Base-by-base conservation (phyloP, 2,113 vertebrate species). In the Nettapus auritus region DNA sequence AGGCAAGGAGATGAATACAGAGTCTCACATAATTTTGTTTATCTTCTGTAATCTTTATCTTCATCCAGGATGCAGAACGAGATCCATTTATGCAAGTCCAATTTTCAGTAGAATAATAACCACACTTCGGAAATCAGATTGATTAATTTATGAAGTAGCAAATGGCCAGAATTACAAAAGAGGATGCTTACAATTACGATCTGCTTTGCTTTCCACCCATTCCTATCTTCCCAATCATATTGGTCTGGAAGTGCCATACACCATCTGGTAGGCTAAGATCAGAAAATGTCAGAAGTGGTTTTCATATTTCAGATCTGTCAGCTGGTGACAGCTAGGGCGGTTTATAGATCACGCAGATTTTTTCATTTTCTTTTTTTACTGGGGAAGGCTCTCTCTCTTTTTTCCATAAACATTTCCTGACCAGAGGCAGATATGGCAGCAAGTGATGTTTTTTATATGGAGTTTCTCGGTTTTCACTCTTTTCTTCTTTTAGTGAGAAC, bases 91-190 rank as follows among this genome's bases (percentile, higher is more conserved):
- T 60, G 42, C 60, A 17, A 75, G 60, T 48, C 73, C 52, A n/a
- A 76, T 89, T 95, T 90, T 66, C 90, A 76, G 69, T 26, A 63
- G 42, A 86, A 62, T 86, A 90, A 23, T 57, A 90, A 77, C 57
- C 29, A 57, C 66, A 82, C 66, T 76, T 87, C 1, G 0, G 83
- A 92, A 94, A 93, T 92, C 73, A 76, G 78, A 93, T 57, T 96
- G 90, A 88, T 93, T 94, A 88, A 95, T 96, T 95, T 95, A 94
- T 94, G 92, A 95, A 86, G 83, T 36, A 25, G 67, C 86, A 96
- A 96, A 89, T 76, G 88, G 92, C 82, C 70, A 87, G 96, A 95
- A 96, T 95, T 79, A 79, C 55, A 76, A 85, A 94, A 90, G 38
- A 96, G 66, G 76, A 79, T 89, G 82, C 92, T 90, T 90, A 84